Percentiles rank a stretch among this genome's conserved stretches.
Evolutionary conservation across 2,113 vertebrate genomes (phyloP).

Genomic region (Mungos mungo): DNA sequence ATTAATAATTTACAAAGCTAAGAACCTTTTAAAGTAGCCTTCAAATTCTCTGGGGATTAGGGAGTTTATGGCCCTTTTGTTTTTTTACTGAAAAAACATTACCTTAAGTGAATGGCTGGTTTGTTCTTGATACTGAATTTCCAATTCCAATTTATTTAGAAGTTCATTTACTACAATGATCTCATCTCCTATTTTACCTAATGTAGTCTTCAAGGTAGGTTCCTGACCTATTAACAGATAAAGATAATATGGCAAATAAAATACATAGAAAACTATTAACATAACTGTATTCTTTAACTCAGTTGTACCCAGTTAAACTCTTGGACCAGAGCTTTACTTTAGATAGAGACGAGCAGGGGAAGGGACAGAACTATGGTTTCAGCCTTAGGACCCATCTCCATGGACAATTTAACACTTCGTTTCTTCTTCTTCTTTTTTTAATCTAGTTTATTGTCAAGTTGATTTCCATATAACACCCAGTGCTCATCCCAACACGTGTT

Average conservation of each 20-base stretch:
- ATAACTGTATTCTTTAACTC: background rate
- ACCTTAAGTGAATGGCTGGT: conserved; percentile 79
- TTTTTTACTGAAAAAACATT: conserved; percentile 49
- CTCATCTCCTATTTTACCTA: conserved; percentile 76
- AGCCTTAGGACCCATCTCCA: background rate
- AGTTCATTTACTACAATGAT: conserved; percentile 66
- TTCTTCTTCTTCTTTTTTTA: background rate
- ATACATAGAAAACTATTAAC: background rate
- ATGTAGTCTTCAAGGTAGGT: background rate
- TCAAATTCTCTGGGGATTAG: background rate
- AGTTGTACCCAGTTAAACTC: background rate
- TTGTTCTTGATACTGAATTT: conserved; percentile 77
- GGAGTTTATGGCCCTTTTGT: background rate
- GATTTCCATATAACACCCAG: too few species aligned
- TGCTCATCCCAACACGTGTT: too few species aligned
- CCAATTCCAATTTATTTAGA: conserved; percentile 79
- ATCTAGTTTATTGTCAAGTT: too few species aligned
- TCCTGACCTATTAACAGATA: conserved; percentile 74
- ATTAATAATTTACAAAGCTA: conserved; percentile 9
- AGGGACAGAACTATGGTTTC: background rate
- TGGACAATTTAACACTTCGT: background rate
- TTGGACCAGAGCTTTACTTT: background rate
- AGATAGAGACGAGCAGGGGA: background rate
- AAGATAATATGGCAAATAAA: background rate
- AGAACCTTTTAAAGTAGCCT: conserved; percentile 26